phyloP scores from a whole-genome alignment of 2,113 vertebrate species.

The Cinclus cinclus region DNA sequence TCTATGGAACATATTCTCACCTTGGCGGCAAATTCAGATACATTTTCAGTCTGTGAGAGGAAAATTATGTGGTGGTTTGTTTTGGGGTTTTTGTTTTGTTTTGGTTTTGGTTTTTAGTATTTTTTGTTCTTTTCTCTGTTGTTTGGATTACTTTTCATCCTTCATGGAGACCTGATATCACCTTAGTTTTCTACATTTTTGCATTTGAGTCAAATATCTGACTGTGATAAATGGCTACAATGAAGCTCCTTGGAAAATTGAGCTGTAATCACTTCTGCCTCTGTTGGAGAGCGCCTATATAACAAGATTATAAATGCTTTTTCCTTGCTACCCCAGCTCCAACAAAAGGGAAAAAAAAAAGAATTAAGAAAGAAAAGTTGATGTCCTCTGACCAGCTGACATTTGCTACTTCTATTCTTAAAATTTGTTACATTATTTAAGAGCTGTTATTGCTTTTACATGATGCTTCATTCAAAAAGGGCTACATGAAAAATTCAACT shows the following conservation, averaged over 20 bases:
- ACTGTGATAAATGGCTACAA: not conserved
- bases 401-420: not conserved
- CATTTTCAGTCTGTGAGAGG: not conserved
- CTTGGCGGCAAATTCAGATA: not conserved
- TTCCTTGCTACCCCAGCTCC: not conserved
- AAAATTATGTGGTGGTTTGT: not conserved
- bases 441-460: not conserved
- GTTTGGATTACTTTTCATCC: not conserved
- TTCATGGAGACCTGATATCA: not conserved
- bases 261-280: not conserved
- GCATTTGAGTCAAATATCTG: not conserved
- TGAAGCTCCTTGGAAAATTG: not conserved
- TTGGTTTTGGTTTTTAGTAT: no score
- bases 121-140: not conserved
- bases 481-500: not conserved
- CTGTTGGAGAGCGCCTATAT: not conserved
- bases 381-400: not conserved
- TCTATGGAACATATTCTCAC: conserved; percentile 20
- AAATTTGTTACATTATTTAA: not conserved
- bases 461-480: not conserved
- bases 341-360: not conserved
- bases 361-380: not conserved
- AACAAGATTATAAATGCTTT: not conserved
- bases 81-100: not conserved
- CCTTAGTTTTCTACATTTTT: not conserved